Conservation (phyloP, 1,140 invertebrate genomes). For the Chymomyza costata region DNA sequence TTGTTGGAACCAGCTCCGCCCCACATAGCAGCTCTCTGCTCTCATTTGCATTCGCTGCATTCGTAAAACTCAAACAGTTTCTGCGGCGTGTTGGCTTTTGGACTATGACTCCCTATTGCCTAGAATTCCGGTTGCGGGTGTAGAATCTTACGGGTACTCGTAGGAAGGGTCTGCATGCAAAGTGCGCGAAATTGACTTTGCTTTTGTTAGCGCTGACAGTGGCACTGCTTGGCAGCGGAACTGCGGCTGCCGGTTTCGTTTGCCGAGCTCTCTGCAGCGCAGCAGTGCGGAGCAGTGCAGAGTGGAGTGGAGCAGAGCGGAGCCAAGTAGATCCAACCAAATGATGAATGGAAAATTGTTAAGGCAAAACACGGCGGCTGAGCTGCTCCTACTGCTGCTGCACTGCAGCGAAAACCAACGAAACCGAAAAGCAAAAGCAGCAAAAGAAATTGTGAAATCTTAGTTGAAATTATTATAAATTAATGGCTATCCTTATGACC, state of each 20-base stretch:
- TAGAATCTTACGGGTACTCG: neutral
- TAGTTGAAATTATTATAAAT: constrained; percentile 74
- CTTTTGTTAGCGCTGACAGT: constrained; percentile 68
- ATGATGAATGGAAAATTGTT: constrained; percentile 71
- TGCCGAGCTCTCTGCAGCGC: too few relatives aligned
- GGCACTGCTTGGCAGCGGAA: constrained; percentile 34
- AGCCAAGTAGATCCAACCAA: constrained; percentile 8
- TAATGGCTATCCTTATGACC: constrained; percentile 74
- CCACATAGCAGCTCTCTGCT: too few relatives aligned
- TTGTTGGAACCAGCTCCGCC: too few relatives aligned
- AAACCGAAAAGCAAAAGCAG: neutral
- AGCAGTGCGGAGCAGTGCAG: constrained; percentile 1
- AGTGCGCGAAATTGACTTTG: constrained; percentile 72
- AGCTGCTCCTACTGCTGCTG: constrained; percentile 6
- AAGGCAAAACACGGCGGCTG: constrained; percentile 35
- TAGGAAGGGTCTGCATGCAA: too few relatives aligned
- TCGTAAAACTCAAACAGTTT: constrained; percentile 38
- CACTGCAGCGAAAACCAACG: too few relatives aligned
- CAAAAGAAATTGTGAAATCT: constrained; percentile 67
- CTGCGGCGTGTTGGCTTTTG: constrained; percentile 12
- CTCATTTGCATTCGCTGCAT: constrained; percentile 23
- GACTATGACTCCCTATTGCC: too few relatives aligned
- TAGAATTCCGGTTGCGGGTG: too few relatives aligned
- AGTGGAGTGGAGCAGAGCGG: neutral
- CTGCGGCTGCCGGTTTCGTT: too few relatives aligned